Conservation (phyloP, 2,797 vertebrate species). For the Acanthurus leucopareius region DNA sequence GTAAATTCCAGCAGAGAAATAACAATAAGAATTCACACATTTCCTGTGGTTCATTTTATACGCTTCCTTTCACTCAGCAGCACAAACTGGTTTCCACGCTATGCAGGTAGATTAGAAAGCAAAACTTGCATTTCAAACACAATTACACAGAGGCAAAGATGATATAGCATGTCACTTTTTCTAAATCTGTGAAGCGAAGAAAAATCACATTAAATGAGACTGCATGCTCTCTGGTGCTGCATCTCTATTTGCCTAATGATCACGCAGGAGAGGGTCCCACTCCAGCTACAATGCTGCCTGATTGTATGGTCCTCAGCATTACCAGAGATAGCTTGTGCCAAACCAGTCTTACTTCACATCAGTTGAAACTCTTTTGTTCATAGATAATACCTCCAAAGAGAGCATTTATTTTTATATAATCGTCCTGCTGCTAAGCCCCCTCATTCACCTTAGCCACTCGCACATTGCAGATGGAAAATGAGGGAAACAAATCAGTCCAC, state of each 20-base stretch:
- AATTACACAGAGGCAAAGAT: conserved; percentile 32
- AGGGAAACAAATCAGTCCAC: conserved; percentile 47
- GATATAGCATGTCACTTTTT: conserved; percentile 7
- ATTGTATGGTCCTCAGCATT: conserved; percentile 76
- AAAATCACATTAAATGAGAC: conserved; percentile 57
- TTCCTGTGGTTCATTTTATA: conserved; percentile 1
- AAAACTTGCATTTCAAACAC: conserved; percentile 16
- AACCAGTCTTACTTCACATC: conserved; percentile 56
- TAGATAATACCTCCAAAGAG: conserved; percentile 56
- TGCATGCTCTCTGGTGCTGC: conserved; percentile 25
- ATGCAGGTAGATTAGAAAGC: conserved; percentile 9
- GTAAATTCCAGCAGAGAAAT: conserved; percentile 5
- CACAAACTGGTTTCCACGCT: background rate
- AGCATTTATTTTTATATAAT: conserved; percentile 51
- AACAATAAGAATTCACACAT: background rate
- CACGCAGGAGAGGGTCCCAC: conserved; percentile 66
- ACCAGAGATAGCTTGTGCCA: conserved; percentile 33
- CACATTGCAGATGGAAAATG: conserved; percentile 28
- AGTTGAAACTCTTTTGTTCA: conserved; percentile 60
- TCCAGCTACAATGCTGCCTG: conserved; percentile 80
- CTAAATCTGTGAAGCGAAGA: conserved; percentile 22
- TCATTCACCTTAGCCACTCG: conserved; percentile 28
- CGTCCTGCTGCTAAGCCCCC: background rate
- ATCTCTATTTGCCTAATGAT: conserved; percentile 77
- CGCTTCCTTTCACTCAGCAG: conserved; percentile 1